phyloP scores from a whole-genome alignment of 2,888 invertebrate species.

The Drepanosiphum platanoidis region DNA sequence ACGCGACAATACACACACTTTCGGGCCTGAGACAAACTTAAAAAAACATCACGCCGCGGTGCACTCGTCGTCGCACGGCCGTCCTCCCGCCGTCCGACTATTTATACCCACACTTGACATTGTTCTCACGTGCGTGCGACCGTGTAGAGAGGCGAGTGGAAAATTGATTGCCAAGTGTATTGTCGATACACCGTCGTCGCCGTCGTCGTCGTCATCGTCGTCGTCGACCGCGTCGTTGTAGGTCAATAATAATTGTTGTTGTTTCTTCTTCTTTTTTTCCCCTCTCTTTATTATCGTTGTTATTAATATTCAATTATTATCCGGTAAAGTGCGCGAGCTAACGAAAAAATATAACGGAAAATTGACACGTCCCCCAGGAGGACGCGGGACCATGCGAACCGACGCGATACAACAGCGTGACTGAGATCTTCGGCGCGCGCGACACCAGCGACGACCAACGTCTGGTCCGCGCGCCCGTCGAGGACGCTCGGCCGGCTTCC shows the following conservation, averaged over 20 bases:
- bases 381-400: conserved; percentile 38
- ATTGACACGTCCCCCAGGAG: not conserved
- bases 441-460: conserved; percentile 21
- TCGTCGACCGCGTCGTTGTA: not conserved
- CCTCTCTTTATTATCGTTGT: no score
- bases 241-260: not conserved
- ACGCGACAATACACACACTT: not conserved
- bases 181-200: not conserved
- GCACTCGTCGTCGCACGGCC: not conserved
- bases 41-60: not conserved
- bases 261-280: not conserved
- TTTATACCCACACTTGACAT: not conserved
- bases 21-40: not conserved
- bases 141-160: not conserved
- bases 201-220: not conserved
- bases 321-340: no score
- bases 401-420: conserved; percentile 38
- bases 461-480: conserved; percentile 11
- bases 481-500: conserved; percentile 9
- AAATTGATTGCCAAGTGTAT: not conserved
- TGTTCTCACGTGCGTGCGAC: not conserved
- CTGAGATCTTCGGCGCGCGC: conserved; percentile 27
- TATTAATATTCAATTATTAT: no score
- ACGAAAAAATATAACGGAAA: not conserved
- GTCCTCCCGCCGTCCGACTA: not conserved